A percentile compares a stretch with the other conserved stretches of the same genome.
phyloP scores from a whole-genome alignment of 2,888 invertebrate species.

The Odontocolon sp. region DNA sequence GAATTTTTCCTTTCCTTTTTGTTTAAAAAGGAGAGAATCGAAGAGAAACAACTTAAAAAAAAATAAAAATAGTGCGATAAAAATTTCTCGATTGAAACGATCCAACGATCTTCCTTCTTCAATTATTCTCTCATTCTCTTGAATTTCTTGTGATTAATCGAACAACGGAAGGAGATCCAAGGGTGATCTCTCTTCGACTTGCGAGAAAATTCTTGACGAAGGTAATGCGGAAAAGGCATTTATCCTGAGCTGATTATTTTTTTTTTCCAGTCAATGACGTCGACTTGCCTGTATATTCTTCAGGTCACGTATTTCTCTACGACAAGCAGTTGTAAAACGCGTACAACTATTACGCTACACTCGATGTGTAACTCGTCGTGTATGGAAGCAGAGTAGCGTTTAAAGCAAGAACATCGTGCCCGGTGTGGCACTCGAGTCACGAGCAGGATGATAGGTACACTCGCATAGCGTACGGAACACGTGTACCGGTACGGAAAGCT shows the following conservation, averaged over 20 bases:
- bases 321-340: not conserved
- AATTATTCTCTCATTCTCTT: constrained; percentile 42
- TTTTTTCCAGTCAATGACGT: not conserved
- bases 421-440: not conserved
- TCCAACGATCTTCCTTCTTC: constrained; percentile 16
- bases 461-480: not conserved
- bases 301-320: not conserved
- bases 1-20: not conserved
- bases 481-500: not conserved
- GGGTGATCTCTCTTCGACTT: constrained; percentile 7
- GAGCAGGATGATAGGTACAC: not conserved
- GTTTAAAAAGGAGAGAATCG: not conserved
- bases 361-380: too few species aligned
- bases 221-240: not conserved
- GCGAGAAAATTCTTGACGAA: not conserved
- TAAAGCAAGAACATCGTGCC: not conserved
- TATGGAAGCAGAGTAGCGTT: not conserved
- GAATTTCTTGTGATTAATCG: constrained; percentile 45
- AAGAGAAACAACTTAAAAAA: not conserved
- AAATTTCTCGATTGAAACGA: constrained; percentile 36
- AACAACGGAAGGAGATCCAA: constrained; percentile 32
- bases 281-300: not conserved
- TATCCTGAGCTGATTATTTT: not conserved
- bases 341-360: not conserved
- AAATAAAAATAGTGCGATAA: not conserved